phyloP scores from a whole-genome alignment of 1,140 invertebrate species.

The Nasonia longicornis region DNA sequence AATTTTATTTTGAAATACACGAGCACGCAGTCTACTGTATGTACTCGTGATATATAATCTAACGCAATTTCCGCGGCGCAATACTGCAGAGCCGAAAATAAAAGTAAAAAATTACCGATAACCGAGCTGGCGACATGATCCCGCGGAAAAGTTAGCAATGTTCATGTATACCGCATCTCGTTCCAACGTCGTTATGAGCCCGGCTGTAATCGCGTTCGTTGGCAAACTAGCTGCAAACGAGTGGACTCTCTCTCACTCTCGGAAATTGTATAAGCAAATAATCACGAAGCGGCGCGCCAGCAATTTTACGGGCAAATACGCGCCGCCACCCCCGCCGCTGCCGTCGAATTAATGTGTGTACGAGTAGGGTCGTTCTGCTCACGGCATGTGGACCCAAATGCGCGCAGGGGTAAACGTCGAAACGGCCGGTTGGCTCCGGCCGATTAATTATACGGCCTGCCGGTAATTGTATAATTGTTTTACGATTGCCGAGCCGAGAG shows the following conservation, averaged over 20 bases:
- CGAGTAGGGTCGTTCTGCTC: neutral
- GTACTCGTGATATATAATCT: too few species aligned
- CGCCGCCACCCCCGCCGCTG: conserved; percentile 51
- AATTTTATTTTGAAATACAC: too few species aligned
- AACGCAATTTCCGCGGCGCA: too few species aligned
- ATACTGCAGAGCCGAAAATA: too few species aligned
- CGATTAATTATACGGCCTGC: conserved; percentile 59
- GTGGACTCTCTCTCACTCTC: conserved; percentile 9
- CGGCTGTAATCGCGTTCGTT: neutral
- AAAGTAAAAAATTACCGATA: neutral
- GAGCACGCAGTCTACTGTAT: too few species aligned
- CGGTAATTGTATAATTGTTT: conserved; percentile 64
- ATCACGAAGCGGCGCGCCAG: conserved; percentile 52
- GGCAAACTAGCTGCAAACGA: neutral
- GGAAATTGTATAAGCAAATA: conserved; percentile 62
- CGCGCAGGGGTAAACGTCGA: conserved; percentile 54
- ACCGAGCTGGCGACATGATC: neutral
- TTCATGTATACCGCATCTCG: neutral
- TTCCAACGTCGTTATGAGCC: neutral
- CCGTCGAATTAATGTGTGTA: conserved; percentile 58
- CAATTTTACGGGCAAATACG: conserved; percentile 62
- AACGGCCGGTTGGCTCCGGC: conserved; percentile 46
- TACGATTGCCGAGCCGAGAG: conserved; percentile 51
- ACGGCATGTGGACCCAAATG: conserved; percentile 36
- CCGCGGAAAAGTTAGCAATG: neutral